Evolutionary conservation across 2,797 vertebrate species (phyloP).

Genomic region (Galagoides demidoff): DNA sequence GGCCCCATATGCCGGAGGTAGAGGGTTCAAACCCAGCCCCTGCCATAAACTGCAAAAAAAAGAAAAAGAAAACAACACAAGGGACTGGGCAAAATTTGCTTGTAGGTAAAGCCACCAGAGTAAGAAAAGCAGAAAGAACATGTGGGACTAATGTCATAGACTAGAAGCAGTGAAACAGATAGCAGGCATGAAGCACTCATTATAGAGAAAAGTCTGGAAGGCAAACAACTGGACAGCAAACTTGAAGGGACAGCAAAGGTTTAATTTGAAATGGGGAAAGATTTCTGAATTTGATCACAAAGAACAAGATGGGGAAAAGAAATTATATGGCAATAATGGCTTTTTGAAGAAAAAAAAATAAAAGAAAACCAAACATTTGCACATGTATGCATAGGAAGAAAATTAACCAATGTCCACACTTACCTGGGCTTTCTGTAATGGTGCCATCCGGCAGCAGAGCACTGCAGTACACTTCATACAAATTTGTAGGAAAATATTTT

Average conservation of each 20-base stretch:
- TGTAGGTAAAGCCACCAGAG: background rate
- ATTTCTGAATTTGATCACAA: slow-evolving; percentile 7
- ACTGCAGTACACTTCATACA: slow-evolving; percentile 96
- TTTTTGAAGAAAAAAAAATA: background rate
- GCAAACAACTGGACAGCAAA: background rate
- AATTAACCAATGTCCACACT: background rate
- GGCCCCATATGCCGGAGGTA: no score
- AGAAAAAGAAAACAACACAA: background rate
- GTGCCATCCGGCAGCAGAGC: slow-evolving; percentile 98
- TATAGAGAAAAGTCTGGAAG: slow-evolving; percentile 36
- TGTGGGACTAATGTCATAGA: background rate
- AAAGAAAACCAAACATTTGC: background rate
- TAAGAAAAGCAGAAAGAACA: background rate
- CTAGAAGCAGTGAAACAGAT: background rate
- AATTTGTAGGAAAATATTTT: slow-evolving; percentile 95
- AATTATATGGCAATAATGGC: background rate
- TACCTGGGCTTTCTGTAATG: slow-evolving; percentile 98
- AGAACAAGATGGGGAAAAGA: background rate
- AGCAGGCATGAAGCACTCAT: slow-evolving; percentile 4
- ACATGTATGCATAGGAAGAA: background rate
- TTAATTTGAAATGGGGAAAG: slow-evolving; percentile 25
- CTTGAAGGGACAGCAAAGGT: background rate
- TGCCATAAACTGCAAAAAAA: no score
- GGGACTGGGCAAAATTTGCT: background rate
- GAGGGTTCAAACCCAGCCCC: no score